Evolutionary conservation across 30 jellyfish, hydroid and myxozoan species (phyloP), one percentile per base, ranked within the genome.

Genomic region (Pelagia noctiluca): DNA sequence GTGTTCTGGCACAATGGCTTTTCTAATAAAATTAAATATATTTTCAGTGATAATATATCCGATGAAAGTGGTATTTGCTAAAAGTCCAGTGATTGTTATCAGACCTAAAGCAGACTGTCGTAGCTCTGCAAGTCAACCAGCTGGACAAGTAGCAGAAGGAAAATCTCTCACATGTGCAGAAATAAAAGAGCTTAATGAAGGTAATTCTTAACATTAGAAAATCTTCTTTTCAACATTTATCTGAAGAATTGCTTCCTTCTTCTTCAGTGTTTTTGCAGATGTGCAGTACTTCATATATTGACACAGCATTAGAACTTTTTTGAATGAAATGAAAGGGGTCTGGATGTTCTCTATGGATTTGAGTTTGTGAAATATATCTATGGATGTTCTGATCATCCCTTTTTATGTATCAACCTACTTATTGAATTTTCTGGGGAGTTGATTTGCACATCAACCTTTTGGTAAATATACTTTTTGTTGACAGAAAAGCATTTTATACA

Each of bases 311-410:
- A 42, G 57, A 42, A 42, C 57, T 42, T 42, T 42, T 42, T 42
- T 42, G 57, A 42, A 42, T 42, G 57, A 42, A 42, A 42, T 42
- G 57, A 42, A 42, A 42, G 57, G 57, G 57, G 8, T 42, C 26
- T 52, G 26, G 12, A 19, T 52, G 68, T 52, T 8, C 26, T 19
- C 12, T 52, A 19, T 52, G 68, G 57, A 52, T 52, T 52, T 52
- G 68, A 52, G 68, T 52, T 52, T 52, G 12, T 52, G 68, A 52
- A 8, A 52, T 52, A 52, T 19, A 4, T 8, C 68, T 52, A 52
- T 52, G 26, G 68, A 52, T 52, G 68, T 52, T 52, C 68, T 52
- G 26, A 52, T 19, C 68, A 52, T 42, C 68, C 68, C 68, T 52
- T 52, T 52, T 52, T 52, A 52, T 52, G 68, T 52, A 52, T 52